Conservation (phyloP, 2,888 invertebrate genomes). For the Drosophila fulvimacula region DNA sequence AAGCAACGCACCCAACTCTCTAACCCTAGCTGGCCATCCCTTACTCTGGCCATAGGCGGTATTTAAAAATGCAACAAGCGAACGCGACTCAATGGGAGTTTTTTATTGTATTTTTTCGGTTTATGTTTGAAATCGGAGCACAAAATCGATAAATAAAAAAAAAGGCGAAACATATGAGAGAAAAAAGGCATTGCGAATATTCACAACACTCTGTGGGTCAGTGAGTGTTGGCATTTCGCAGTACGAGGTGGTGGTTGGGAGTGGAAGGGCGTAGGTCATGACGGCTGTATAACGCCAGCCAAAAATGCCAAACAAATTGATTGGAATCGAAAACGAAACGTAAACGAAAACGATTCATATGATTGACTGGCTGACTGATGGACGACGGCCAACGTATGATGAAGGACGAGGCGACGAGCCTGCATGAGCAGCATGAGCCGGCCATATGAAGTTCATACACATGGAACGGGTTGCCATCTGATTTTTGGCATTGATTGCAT, state of each 20-base stretch:
- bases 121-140: constrained; percentile 32
- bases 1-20: background rate
- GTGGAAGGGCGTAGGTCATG: constrained; percentile 9
- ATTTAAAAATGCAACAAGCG: constrained; percentile 76
- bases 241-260: background rate
- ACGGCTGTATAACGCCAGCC: constrained; percentile 44
- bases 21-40: background rate
- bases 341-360: constrained; percentile 78
- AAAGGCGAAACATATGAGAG: constrained; percentile 21
- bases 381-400: constrained; percentile 42
- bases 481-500: constrained; percentile 57
- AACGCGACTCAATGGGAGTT: constrained; percentile 39
- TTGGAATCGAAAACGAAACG: constrained; percentile 78
- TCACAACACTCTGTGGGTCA: constrained; percentile 23
- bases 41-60: constrained; percentile 6
- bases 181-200: constrained; percentile 33
- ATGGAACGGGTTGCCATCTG: constrained; percentile 23
- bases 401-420: background rate
- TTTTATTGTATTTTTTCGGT: constrained; percentile 31
- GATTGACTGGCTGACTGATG: constrained; percentile 72
- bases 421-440: background rate
- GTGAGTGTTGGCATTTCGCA: constrained; percentile 19
- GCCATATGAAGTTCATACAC: constrained; percentile 1
- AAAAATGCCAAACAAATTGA: constrained; percentile 78
- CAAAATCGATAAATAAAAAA: constrained; percentile 56